phyloP scores from a whole-genome alignment of 2,888 invertebrate genomes.

The Cheilosia grossa region DNA sequence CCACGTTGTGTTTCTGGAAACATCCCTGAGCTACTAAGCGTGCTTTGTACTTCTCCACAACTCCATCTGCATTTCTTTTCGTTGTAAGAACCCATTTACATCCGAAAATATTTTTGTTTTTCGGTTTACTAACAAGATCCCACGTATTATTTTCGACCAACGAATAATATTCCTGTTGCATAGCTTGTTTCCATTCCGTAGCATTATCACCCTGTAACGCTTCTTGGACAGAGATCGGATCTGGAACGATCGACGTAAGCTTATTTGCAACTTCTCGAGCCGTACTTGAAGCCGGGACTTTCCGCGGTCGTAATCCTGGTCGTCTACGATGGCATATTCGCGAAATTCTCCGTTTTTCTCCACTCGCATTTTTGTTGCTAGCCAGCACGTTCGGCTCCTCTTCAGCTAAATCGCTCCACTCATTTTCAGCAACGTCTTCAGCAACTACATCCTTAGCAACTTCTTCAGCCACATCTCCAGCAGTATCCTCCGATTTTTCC shows the following conservation, averaged over 20 bases:
- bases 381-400: background rate
- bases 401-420: background rate
- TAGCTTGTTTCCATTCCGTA: constrained; percentile 74
- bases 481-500: background rate
- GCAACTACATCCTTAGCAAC: background rate
- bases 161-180: constrained; percentile 71
- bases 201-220: constrained; percentile 40
- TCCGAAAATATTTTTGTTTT: constrained; percentile 65
- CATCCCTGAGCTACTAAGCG: constrained; percentile 76
- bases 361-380: constrained; percentile 16
- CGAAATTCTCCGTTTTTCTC: constrained; percentile 39
- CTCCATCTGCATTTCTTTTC: no score
- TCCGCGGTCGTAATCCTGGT: constrained; percentile 29
- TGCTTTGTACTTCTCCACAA: no score
- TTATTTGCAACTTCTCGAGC: constrained; percentile 32
- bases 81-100: no score
- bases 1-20: constrained; percentile 74
- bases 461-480: background rate
- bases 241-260: background rate
- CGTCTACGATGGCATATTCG: constrained; percentile 27
- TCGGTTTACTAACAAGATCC: constrained; percentile 74
- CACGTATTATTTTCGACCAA: constrained; percentile 76
- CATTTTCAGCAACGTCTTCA: constrained; percentile 1
- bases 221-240: constrained; percentile 51
- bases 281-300: constrained; percentile 28